Conservation (phyloP, 2,113 vertebrate genomes). For the Hippocampus guttulatus region DNA sequence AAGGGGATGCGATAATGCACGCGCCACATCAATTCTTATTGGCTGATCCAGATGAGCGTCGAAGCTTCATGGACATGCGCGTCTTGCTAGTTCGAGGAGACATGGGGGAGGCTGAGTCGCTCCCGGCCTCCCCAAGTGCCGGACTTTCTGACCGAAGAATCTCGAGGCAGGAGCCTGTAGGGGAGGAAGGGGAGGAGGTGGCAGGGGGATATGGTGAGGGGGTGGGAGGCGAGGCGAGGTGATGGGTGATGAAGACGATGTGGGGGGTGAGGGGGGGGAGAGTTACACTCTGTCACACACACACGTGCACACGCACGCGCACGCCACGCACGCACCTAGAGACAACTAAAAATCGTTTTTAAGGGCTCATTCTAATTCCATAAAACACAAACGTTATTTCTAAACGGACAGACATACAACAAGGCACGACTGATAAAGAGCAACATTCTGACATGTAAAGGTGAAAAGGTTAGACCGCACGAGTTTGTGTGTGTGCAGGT, state of each 20-base stretch:
- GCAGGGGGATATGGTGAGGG: neutral
- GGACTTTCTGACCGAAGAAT: constrained; percentile 85
- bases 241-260: constrained; percentile 4
- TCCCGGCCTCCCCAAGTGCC: constrained; percentile 85
- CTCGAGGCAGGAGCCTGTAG: constrained; percentile 88
- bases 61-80: constrained; percentile 98
- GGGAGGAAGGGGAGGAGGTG: constrained; percentile 16
- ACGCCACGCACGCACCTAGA: neutral
- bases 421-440: neutral
- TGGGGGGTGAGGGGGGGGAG: constrained; percentile 37
- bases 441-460: neutral
- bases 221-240: neutral
- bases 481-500: neutral
- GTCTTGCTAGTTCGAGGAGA: constrained; percentile 98
- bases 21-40: constrained; percentile 83
- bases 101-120: constrained; percentile 91
- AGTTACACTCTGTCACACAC: constrained; percentile 16
- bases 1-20: neutral
- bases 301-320: neutral
- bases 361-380: neutral
- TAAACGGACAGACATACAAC: neutral
- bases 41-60: constrained; percentile 94
- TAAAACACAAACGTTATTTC: constrained; percentile 4
- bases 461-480: neutral
- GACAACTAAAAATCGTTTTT: neutral